phyloP scores from a whole-genome alignment of 1,140 invertebrate species.

The Venustaconcha ellipsiformis region DNA sequence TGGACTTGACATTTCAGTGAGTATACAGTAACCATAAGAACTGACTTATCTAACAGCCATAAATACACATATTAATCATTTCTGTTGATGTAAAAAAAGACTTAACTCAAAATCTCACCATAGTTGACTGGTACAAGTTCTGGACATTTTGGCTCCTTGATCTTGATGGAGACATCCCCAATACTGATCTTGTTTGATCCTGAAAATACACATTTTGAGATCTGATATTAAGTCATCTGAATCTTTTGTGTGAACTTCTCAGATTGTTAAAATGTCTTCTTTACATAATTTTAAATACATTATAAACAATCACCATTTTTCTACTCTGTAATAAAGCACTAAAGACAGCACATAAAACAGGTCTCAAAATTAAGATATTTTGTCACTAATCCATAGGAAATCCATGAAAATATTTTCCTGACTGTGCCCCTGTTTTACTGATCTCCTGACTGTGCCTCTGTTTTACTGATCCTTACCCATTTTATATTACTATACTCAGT shows the following conservation, averaged over 20 bases:
- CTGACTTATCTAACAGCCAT: background rate
- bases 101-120: constrained; percentile 74
- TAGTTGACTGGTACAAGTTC: constrained; percentile 89
- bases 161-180: constrained; percentile 51
- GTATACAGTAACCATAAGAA: background rate
- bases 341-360: background rate
- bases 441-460: too few relatives aligned
- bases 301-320: background rate
- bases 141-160: constrained; percentile 63
- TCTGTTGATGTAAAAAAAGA: background rate
- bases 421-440: too few relatives aligned
- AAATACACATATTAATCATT: background rate
- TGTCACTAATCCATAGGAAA: too few relatives aligned
- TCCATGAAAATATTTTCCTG: too few relatives aligned
- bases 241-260: background rate
- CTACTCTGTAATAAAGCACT: background rate
- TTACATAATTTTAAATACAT: background rate
- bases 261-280: background rate
- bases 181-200: constrained; percentile 46
- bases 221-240: background rate
- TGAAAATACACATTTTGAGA: constrained; percentile 24
- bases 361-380: background rate
- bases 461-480: too few relatives aligned
- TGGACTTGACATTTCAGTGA: background rate
- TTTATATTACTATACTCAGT: too few relatives aligned